Conservation (phyloP, 2,113 vertebrate species). For the Trematomus loennbergii region DNA sequence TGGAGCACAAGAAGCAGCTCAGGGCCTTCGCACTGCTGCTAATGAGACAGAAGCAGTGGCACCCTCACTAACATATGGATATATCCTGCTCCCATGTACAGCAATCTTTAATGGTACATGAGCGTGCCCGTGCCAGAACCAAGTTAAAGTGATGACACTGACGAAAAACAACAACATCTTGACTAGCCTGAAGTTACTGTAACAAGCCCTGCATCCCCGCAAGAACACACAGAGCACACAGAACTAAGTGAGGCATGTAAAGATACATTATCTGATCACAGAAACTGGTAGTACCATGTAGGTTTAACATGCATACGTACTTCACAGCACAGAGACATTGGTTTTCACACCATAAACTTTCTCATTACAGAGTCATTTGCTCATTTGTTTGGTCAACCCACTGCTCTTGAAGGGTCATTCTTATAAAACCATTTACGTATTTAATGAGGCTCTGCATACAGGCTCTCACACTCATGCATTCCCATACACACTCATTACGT, state of each 20-base stretch:
- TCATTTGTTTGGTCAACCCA: conserved; percentile 74
- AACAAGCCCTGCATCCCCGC: conserved; percentile 33
- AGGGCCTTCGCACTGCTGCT: conserved; percentile 71
- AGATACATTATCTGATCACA: conserved; percentile 54
- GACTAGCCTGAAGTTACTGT: conserved; percentile 52
- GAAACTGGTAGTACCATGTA: conserved; percentile 29
- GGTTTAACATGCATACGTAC: conserved; percentile 11
- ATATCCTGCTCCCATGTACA: conserved; percentile 50
- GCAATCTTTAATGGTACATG: conserved; percentile 43
- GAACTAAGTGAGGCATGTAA: conserved; percentile 27
- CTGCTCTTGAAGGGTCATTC: conserved; percentile 71
- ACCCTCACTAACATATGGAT: conserved; percentile 67
- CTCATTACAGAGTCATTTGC: conserved; percentile 58
- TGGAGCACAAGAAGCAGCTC: conserved; percentile 70
- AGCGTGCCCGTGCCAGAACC: neutral
- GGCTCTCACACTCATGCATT: conserved; percentile 17
- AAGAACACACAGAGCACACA: neutral
- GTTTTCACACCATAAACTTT: conserved; percentile 50
- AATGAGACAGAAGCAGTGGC: conserved; percentile 82
- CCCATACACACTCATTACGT: conserved; percentile 32
- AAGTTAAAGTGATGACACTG: conserved; percentile 59
- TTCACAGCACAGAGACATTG: neutral
- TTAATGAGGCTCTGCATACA: conserved; percentile 70
- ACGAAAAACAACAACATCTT: conserved; percentile 51
- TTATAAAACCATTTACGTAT: conserved; percentile 72